A percentile compares a stretch with the other conserved stretches of the same genome.
These are phyloP conservation scores for Drosophila basisetae DNA, from an alignment of 2,888 invertebrate species.

Conservation along the genomic window DNA sequence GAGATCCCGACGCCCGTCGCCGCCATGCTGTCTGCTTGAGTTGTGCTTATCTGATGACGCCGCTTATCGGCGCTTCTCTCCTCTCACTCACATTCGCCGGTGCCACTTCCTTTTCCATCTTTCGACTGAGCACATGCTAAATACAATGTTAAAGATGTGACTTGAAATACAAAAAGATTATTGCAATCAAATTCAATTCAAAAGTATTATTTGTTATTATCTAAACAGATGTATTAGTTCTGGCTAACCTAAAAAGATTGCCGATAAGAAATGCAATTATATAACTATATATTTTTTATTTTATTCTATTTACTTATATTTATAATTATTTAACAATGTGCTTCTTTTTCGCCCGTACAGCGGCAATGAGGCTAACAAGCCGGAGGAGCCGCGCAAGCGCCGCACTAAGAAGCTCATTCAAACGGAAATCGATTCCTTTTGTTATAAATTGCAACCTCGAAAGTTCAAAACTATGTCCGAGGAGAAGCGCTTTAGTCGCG, in stretches of 20 bases:
- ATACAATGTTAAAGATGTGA: neutral
- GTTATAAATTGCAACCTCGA: conserved; percentile 72
- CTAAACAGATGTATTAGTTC: neutral
- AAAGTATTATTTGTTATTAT: neutral
- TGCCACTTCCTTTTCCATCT: conserved; percentile 11
- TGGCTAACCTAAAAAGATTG: neutral
- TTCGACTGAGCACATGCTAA: neutral
- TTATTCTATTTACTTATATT: neutral
- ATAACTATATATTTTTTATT: neutral
- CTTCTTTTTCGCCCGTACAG: conserved; percentile 16
- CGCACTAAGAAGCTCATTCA: conserved; percentile 68
- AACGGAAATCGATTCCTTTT: conserved; percentile 73
- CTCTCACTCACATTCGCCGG: conserved; percentile 13
- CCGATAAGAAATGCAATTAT: neutral
- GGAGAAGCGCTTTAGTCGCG: conserved; percentile 72
- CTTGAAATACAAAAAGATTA: neutral
- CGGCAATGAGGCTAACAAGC: conserved; percentile 11
- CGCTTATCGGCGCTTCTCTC: conserved; percentile 27
- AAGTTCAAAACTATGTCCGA: conserved; percentile 70
- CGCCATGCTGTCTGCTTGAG: conserved; percentile 37
- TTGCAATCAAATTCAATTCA: neutral
- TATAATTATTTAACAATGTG: neutral
- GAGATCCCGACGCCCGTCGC: conserved; percentile 19
- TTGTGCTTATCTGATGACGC: conserved; percentile 14
- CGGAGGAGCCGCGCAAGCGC: conserved; percentile 63